Evolutionary conservation across 2,888 invertebrate species (phyloP).

Genomic region (Ariolimax columbianus): DNA sequence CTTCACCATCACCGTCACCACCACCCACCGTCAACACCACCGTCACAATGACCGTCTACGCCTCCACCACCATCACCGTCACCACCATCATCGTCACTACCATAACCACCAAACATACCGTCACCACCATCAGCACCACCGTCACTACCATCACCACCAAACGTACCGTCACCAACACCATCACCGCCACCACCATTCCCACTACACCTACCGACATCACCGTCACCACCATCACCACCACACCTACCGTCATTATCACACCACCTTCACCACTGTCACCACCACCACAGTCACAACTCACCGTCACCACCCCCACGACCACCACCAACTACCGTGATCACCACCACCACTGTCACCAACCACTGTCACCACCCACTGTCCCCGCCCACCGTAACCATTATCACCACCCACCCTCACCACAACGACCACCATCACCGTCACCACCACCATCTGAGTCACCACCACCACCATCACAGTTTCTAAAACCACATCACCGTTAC

Average conservation of each 20-base stretch:
- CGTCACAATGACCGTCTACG: background rate
- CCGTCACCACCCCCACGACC: background rate
- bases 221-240: conserved; percentile 12
- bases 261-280: background rate
- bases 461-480: too few relatives aligned
- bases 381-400: too few relatives aligned
- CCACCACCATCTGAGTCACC: too few relatives aligned
- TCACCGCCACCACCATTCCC: background rate
- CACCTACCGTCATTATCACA: too few relatives aligned
- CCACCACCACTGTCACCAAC: background rate
- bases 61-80: too few relatives aligned
- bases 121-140: too few relatives aligned
- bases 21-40: too few relatives aligned
- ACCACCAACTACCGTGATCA: background rate
- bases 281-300: background rate
- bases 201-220: background rate
- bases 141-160: background rate
- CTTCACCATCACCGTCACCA: background rate
- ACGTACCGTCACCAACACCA: background rate
- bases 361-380: too few relatives aligned
- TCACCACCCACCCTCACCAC: too few relatives aligned
- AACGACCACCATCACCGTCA: too few relatives aligned
- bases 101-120: background rate
- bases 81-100: too few relatives aligned
- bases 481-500: too few relatives aligned